Percentiles rank a stretch among this genome's conserved stretches.
phyloP scores from a whole-genome alignment of 2,888 invertebrate species.

The Drosophila dives region DNA sequence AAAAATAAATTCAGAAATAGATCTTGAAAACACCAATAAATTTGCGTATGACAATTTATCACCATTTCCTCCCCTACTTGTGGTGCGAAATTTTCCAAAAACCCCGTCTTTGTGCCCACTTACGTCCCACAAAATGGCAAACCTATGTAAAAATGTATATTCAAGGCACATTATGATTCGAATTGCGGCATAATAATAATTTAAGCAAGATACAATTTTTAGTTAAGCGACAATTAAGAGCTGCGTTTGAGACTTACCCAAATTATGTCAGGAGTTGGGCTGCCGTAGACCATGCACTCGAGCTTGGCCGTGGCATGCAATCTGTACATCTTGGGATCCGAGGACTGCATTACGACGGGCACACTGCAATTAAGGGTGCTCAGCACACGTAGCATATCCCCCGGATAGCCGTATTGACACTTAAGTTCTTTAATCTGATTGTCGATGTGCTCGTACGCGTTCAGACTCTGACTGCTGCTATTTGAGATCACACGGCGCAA shows the following conservation, averaged over 20 bases:
- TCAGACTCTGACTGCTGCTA: constrained; percentile 57
- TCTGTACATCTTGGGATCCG: constrained; percentile 88
- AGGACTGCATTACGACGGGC: constrained; percentile 87
- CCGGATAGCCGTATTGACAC: constrained; percentile 88
- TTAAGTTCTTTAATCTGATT: constrained; percentile 86
- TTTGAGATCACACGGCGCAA: constrained; percentile 83
- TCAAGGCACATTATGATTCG: constrained; percentile 2
- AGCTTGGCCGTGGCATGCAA: constrained; percentile 89
- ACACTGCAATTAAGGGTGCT: constrained; percentile 90
- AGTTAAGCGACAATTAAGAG: not conserved
- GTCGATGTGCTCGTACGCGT: constrained; percentile 73
- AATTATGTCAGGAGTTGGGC: constrained; percentile 91
- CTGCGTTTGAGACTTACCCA: constrained; percentile 86
- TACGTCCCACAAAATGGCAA: constrained; percentile 1
- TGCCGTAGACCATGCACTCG: constrained; percentile 91
- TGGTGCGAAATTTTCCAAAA: constrained; percentile 2
- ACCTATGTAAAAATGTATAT: constrained; percentile 10
- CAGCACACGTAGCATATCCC: constrained; percentile 90
- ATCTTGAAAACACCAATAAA: constrained; percentile 8
- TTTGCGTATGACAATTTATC: constrained; percentile 1
- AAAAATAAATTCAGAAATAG: not conserved
- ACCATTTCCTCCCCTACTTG: constrained; percentile 3
- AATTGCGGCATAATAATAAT: not conserved
- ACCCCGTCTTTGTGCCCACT: constrained; percentile 6
- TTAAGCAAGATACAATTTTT: not conserved